Conservation (phyloP, 2,113 vertebrate species). For the Ailuropoda melanoleuca region DNA sequence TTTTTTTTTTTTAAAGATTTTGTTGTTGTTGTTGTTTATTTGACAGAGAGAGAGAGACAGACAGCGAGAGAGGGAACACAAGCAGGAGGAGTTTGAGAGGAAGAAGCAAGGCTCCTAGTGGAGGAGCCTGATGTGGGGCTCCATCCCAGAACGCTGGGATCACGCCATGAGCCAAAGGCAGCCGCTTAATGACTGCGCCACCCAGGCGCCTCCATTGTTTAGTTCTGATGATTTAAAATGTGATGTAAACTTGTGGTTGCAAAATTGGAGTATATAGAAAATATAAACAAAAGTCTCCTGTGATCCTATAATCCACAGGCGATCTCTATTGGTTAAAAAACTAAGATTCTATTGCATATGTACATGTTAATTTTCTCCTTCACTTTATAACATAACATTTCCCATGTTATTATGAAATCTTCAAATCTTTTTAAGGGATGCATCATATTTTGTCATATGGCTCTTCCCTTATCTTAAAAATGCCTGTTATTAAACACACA, state of each 20-base stretch:
- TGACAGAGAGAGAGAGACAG: too few relatives aligned
- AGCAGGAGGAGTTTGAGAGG: too few relatives aligned
- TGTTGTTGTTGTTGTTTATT: too few relatives aligned
- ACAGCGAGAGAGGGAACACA: too few relatives aligned
- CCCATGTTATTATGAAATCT: background rate
- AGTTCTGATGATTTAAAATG: background rate
- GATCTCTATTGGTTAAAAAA: background rate
- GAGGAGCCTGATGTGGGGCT: too few relatives aligned
- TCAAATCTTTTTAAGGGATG: background rate
- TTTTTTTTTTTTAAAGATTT: too few relatives aligned
- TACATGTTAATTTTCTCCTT: background rate
- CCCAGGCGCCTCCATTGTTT: background rate
- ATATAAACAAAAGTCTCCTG: background rate
- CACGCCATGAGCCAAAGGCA: too few relatives aligned
- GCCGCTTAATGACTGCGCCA: too few relatives aligned
- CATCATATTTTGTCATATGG: background rate
- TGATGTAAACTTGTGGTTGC: background rate
- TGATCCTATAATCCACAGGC: background rate
- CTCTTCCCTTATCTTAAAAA: background rate
- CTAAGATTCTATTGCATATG: background rate
- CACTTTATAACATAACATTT: background rate
- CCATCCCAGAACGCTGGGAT: too few relatives aligned
- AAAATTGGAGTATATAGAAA: background rate
- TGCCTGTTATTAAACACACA: background rate
- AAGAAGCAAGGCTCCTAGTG: too few relatives aligned